Evolutionary conservation across 1,140 invertebrate genomes (phyloP).

Genomic region (Camponotus floridanus): DNA sequence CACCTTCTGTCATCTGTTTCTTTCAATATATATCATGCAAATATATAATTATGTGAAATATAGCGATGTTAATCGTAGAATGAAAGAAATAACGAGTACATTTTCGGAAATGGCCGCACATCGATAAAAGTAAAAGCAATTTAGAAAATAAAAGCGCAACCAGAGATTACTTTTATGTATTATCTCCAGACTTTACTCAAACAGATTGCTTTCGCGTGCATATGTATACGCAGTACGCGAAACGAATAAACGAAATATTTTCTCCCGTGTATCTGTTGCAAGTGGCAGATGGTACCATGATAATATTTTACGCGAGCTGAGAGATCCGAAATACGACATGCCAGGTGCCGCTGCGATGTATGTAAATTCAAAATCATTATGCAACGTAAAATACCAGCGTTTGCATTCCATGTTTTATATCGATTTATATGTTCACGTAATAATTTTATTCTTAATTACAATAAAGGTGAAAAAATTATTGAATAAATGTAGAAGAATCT

Average conservation of each 20-base stretch:
- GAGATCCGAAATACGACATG: constrained; percentile 66
- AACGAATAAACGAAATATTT: constrained; percentile 70
- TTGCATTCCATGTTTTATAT: constrained; percentile 6
- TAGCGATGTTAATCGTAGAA: background rate
- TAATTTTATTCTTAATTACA: constrained; percentile 12
- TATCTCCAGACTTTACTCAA: constrained; percentile 53
- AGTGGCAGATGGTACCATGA: constrained; percentile 71
- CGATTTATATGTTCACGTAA: background rate
- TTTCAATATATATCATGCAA: background rate
- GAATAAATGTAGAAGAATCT: background rate
- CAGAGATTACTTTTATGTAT: constrained; percentile 37
- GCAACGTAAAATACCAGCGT: constrained; percentile 55
- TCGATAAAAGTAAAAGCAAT: constrained; percentile 2
- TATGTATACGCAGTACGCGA: constrained; percentile 39
- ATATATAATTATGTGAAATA: constrained; percentile 8
- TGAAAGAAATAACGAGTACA: background rate
- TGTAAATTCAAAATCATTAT: constrained; percentile 56
- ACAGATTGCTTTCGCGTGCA: constrained; percentile 66
- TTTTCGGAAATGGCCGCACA: background rate
- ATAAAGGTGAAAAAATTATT: constrained; percentile 9
- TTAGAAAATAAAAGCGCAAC: background rate
- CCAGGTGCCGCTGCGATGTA: constrained; percentile 65
- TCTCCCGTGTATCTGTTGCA: constrained; percentile 69
- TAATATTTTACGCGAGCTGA: constrained; percentile 73
- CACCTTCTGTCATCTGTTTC: background rate